These are phyloP conservation scores for Abscondita cerata DNA, from an alignment of 2,888 invertebrate species.

Conservation along the genomic window DNA sequence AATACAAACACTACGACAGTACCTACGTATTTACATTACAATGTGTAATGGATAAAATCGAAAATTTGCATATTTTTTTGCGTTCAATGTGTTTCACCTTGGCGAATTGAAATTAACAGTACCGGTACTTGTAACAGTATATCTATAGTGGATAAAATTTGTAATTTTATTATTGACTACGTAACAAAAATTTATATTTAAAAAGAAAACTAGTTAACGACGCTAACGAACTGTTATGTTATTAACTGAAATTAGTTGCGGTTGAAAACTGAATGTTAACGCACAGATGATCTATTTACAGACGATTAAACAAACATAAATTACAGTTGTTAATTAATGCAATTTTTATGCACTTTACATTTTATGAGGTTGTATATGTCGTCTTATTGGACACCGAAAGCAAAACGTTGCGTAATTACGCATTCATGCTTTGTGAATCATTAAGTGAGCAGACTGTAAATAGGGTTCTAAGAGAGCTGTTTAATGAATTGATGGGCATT, in stretches of 20 bases:
- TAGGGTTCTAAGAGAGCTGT: not conserved
- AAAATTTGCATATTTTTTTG: not conserved
- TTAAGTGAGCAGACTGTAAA: constrained; percentile 7
- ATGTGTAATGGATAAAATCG: not conserved
- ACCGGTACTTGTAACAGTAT: no score
- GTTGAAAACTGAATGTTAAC: no score
- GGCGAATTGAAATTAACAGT: not conserved
- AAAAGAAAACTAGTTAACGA: not conserved
- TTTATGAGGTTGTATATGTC: constrained; percentile 12
- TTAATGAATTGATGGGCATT: constrained; percentile 19
- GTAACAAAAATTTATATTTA: no score
- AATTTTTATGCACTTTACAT: not conserved
- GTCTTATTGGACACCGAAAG: constrained; percentile 8
- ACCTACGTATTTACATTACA: no score
- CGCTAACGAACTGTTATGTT: no score
- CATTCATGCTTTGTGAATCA: constrained; percentile 19
- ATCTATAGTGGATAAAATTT: no score
- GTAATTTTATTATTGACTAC: not conserved
- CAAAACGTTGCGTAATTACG: constrained; percentile 19
- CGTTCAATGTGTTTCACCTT: not conserved
- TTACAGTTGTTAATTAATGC: not conserved
- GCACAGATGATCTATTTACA: no score
- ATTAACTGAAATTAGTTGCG: not conserved
- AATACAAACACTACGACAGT: no score
- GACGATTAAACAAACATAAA: no score